Evolutionary conservation across 2,888 invertebrate genomes (phyloP).

Genomic region (Pteria penguin): DNA sequence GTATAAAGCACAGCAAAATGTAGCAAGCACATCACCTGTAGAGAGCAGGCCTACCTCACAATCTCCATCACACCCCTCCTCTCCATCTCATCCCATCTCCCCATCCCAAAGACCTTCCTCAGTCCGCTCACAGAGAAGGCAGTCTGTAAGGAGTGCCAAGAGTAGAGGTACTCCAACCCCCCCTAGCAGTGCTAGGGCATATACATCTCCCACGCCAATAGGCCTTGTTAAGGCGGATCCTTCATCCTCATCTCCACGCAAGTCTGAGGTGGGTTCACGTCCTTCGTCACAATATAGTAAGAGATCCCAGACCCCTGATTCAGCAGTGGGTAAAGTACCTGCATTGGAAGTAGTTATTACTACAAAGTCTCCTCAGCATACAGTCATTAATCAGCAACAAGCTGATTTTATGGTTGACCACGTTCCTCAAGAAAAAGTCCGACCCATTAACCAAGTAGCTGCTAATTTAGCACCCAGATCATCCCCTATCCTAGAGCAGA

Average conservation of each 20-base stretch:
- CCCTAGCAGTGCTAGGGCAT: not conserved
- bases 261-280: not conserved
- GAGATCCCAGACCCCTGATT: constrained; percentile 13
- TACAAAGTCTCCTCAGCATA: not conserved
- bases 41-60: not conserved
- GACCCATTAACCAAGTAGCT: not conserved
- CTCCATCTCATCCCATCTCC: not conserved
- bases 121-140: not conserved
- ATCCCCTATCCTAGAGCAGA: not conserved
- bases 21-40: not conserved
- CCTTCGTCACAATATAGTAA: not conserved
- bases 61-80: not conserved
- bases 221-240: not conserved
- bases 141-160: not conserved
- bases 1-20: not conserved
- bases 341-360: constrained; percentile 5
- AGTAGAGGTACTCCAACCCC: not conserved
- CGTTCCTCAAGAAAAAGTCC: not conserved
- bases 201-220: constrained; percentile 13
- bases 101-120: not conserved
- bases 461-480: not conserved
- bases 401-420: not conserved
- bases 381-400: not conserved
- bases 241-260: not conserved
- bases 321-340: constrained; percentile 4